A percentile compares a stretch with the other conserved stretches of the same genome.
These are phyloP conservation scores for Perca flavescens DNA, from an alignment of 2,113 vertebrate genomes.

Conservation along the genomic window DNA sequence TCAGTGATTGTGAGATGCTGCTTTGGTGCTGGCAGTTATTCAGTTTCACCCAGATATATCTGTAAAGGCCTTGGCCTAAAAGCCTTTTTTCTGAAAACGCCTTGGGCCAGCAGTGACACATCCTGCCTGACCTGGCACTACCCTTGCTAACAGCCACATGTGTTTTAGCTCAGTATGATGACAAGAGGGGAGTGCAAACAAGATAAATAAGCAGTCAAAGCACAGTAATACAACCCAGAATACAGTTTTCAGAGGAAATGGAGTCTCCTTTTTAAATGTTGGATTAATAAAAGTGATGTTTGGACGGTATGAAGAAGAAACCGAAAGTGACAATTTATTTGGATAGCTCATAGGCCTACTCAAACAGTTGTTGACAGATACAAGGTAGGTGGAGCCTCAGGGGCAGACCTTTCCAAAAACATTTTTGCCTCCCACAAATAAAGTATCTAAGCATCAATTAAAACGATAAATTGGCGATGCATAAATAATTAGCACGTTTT, in stretches of 20 bases:
- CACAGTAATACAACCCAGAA: constrained; percentile 6
- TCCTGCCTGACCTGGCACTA: constrained; percentile 42
- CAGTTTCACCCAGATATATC: constrained; percentile 51
- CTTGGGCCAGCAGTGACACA: constrained; percentile 30
- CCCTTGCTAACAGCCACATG: constrained; percentile 31
- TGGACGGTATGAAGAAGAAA: not conserved
- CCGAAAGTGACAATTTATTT: not conserved
- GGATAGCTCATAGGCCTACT: not conserved
- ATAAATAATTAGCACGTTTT: not conserved
- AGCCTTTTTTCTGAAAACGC: constrained; percentile 16
- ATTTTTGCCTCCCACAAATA: not conserved
- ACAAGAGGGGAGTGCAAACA: constrained; percentile 32
- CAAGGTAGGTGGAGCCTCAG: not conserved
- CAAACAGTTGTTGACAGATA: not conserved
- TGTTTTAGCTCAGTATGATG: constrained; percentile 44
- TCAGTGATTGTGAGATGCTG: constrained; percentile 43
- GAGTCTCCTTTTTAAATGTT: not conserved
- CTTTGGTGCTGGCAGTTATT: constrained; percentile 36
- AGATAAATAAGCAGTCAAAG: constrained; percentile 24
- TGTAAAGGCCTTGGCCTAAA: constrained; percentile 38
- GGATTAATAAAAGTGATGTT: not conserved
- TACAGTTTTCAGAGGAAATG: not conserved
- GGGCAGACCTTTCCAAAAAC: not conserved
- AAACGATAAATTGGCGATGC: not conserved
- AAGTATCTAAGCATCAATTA: not conserved